Conservation (phyloP, 2,797 vertebrate species). For the Micromesistius poutassou region DNA sequence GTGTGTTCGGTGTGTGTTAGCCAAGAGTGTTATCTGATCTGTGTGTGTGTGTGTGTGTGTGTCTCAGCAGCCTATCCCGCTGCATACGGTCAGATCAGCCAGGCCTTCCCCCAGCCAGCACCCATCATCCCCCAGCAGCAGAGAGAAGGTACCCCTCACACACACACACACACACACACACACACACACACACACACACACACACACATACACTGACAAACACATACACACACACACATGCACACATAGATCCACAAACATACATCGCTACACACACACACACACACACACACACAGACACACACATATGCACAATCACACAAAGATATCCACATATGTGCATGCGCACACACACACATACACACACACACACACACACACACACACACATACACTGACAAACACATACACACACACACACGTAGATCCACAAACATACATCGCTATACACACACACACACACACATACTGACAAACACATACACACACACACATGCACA, state of each 20-base stretch:
- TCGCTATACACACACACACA: background rate
- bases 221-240: background rate
- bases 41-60: conserved; percentile 58
- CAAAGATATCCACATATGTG: background rate
- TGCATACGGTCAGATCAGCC: conserved; percentile 99
- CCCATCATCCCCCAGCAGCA: conserved; percentile 98
- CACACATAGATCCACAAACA: no score
- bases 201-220: background rate
- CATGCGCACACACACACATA: no score
- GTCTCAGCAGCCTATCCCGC: conserved; percentile 97
- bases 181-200: conserved; percentile 1
- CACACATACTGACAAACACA: background rate
- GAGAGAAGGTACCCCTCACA: conserved; percentile 86
- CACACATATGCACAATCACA: conserved; percentile 10
- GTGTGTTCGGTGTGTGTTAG: no score
- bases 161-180: conserved; percentile 6
- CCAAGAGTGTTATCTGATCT: conserved; percentile 64
- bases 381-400: no score
- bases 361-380: background rate
- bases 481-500: no score
- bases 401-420: conserved; percentile 6
- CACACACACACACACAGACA: no score
- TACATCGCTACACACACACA: no score
- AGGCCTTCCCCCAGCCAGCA: conserved; percentile 97
- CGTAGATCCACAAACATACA: background rate